These are phyloP conservation scores for Hermatobates lingyangjiaoensis DNA, from an alignment of 1,140 invertebrate species.

Conservation along the genomic window DNA sequence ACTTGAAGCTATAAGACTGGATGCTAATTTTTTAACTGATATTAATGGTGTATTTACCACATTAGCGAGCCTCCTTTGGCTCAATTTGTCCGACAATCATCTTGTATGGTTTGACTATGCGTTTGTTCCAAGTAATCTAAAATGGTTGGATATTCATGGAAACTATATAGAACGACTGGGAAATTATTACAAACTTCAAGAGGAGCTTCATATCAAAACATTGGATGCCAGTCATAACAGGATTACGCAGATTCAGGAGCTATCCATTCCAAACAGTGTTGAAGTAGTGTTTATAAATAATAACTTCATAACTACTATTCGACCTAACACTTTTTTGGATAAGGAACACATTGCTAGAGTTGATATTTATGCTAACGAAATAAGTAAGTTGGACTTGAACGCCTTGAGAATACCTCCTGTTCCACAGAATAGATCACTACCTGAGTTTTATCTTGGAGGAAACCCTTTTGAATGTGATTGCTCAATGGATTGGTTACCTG, in stretches of 20 bases:
- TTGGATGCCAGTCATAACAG: conserved; percentile 74
- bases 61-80: conserved; percentile 55
- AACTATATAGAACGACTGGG: conserved; percentile 69
- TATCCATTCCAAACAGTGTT: conserved; percentile 72
- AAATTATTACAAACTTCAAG: conserved; percentile 68
- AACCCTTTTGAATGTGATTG: conserved; percentile 84
- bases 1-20: conserved; percentile 64
- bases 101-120: conserved; percentile 80
- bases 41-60: conserved; percentile 71
- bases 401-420: conserved; percentile 54
- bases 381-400: conserved; percentile 60
- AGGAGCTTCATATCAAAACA: conserved; percentile 51
- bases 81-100: conserved; percentile 81
- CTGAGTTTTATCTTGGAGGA: conserved; percentile 71
- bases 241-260: conserved; percentile 53
- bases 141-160: conserved; percentile 76
- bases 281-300: conserved; percentile 77
- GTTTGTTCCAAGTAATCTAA: conserved; percentile 65
- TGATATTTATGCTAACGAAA: conserved; percentile 72
- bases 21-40: conserved; percentile 68
- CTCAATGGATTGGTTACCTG: conserved; percentile 77
- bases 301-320: conserved; percentile 60
- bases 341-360: conserved; percentile 67
- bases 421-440: conserved; percentile 42
- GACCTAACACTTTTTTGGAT: conserved; percentile 65